phyloP scores from a whole-genome alignment of 1,140 invertebrate genomes.

The Pseudomyrmex sp. region DNA sequence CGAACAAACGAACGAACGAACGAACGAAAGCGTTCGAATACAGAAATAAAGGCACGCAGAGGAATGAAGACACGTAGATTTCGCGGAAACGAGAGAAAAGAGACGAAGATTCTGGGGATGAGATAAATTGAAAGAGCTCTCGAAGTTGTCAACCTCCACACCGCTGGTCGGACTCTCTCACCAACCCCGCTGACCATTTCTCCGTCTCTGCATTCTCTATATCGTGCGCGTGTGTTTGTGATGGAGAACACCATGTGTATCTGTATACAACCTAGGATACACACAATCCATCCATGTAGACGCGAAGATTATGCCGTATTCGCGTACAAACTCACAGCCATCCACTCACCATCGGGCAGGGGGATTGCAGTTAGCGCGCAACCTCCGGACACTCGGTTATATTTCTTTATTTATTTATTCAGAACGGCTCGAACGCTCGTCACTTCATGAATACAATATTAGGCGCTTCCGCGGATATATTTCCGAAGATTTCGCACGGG shows the following conservation, averaged over 20 bases:
- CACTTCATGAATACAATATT: slow-evolving; percentile 80
- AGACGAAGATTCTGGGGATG: slow-evolving; percentile 76
- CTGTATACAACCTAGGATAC: background rate
- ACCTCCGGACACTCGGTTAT: slow-evolving; percentile 60
- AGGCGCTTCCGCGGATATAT: slow-evolving; percentile 59
- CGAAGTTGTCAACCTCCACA: slow-evolving; percentile 82
- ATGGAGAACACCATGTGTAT: background rate
- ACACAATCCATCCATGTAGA: slow-evolving; percentile 1
- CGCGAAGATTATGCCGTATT: slow-evolving; percentile 46
- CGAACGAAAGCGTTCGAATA: slow-evolving; percentile 28
- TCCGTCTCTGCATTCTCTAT: slow-evolving; percentile 37
- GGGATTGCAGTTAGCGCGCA: slow-evolving; percentile 33
- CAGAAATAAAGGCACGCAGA: slow-evolving; percentile 62
- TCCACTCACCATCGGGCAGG: background rate
- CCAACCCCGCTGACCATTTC: slow-evolving; percentile 37
- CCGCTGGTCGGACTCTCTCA: slow-evolving; percentile 64
- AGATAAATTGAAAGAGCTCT: slow-evolving; percentile 84
- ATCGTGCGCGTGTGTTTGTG: background rate
- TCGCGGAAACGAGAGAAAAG: slow-evolving; percentile 45
- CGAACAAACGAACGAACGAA: slow-evolving; percentile 6
- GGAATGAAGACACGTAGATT: slow-evolving; percentile 56
- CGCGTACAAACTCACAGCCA: slow-evolving; percentile 31
- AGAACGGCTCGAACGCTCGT: slow-evolving; percentile 74
- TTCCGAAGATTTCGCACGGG: slow-evolving; percentile 46
- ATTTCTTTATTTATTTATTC: slow-evolving; percentile 82